Conservation (phyloP, 2,113 vertebrate genomes). For the Raphicerus campestris region DNA sequence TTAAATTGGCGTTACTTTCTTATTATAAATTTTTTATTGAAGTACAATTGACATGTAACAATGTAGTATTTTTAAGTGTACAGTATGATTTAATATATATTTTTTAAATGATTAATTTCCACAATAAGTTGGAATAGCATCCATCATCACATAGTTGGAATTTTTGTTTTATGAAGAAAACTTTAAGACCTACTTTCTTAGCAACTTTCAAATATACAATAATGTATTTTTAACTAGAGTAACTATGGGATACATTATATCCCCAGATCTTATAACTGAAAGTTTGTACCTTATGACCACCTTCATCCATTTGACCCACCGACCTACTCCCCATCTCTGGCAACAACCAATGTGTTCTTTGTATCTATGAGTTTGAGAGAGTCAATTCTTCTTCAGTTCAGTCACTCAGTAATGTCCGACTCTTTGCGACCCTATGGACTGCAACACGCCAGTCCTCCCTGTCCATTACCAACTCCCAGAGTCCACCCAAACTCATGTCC, state of each 20-base stretch:
- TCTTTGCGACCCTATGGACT: background rate
- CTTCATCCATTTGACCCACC: background rate
- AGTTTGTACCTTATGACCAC: background rate
- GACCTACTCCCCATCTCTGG: background rate
- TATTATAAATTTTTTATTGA: background rate
- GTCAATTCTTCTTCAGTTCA: background rate
- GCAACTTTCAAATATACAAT: background rate
- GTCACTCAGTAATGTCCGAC: background rate
- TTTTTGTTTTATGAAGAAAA: background rate
- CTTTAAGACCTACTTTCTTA: background rate
- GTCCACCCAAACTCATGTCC: background rate
- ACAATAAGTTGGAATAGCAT: background rate
- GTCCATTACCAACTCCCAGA: background rate
- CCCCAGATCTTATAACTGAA: background rate
- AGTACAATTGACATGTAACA: background rate
- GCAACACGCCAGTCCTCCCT: background rate
- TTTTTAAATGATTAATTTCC: background rate
- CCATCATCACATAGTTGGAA: background rate
- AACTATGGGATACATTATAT: background rate
- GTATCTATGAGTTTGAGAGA: background rate
- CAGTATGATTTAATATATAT: background rate
- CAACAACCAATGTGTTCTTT: background rate
- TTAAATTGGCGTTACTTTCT: background rate
- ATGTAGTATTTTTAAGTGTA: background rate
- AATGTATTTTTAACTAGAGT: background rate